These are phyloP conservation scores for Nephrotoma guestfalica DNA, from an alignment of 2,888 invertebrate species.

Conservation along the genomic window DNA sequence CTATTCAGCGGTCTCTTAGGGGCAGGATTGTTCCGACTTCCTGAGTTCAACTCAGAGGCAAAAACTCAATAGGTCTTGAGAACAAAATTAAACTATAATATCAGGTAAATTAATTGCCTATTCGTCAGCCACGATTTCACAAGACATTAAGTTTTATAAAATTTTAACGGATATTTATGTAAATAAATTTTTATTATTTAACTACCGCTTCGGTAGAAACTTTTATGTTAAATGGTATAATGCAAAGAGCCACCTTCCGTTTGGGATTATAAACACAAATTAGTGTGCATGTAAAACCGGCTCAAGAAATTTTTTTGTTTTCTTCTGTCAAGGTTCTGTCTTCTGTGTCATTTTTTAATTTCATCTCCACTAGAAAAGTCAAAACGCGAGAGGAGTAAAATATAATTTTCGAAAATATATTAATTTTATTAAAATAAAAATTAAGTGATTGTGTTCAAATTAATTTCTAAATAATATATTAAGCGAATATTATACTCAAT, in stretches of 20 bases:
- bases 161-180: no score
- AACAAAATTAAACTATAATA: no score
- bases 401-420: not conserved
- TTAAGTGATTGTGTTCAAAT: not conserved
- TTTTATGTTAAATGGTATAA: no score
- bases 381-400: not conserved
- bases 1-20: no score
- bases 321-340: slow-evolving; percentile 1
- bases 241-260: not conserved
- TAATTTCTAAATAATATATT: not conserved
- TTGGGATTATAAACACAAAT: not conserved
- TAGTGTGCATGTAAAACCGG: not conserved
- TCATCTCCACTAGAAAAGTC: not conserved
- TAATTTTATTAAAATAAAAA: not conserved
- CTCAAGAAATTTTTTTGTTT: not conserved
- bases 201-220: no score
- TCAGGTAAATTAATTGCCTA: no score
- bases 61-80: no score
- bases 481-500: not conserved
- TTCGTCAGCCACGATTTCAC: no score
- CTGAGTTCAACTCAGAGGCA: no score
- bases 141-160: no score
- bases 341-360: not conserved
- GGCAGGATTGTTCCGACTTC: no score
- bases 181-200: no score